Conservation (phyloP, 2,888 invertebrate genomes). For the Malthinus seriepunctatus region DNA sequence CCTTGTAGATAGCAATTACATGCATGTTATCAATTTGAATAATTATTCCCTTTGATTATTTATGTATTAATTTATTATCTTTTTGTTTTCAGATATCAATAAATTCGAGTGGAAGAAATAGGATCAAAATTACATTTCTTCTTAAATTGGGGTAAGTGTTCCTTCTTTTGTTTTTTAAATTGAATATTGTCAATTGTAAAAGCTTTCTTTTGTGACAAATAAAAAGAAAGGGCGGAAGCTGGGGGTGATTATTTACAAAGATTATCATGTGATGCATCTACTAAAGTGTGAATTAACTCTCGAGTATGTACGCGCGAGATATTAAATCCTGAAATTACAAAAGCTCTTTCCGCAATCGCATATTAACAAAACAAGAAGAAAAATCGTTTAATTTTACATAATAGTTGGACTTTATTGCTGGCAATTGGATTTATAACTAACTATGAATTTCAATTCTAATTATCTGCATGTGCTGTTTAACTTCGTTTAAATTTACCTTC, state of each 20-base stretch:
- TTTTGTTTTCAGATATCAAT: too few relatives aligned
- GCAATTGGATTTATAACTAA: conserved; percentile 1
- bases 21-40: too few relatives aligned
- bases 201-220: too few relatives aligned
- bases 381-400: conserved; percentile 7
- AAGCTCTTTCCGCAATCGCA: conserved; percentile 1
- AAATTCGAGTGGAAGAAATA: too few relatives aligned
- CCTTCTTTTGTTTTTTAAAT: too few relatives aligned
- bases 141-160: too few relatives aligned
- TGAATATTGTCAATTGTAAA: too few relatives aligned
- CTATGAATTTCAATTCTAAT: conserved; percentile 6
- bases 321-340: conserved; percentile 4
- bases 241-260: background rate
- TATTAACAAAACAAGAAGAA: conserved; percentile 6
- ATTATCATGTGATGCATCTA: conserved; percentile 14
- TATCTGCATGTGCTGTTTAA: conserved; percentile 2
- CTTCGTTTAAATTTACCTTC: background rate
- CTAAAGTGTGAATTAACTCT: conserved; percentile 9
- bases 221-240: too few relatives aligned
- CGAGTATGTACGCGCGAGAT: conserved; percentile 5
- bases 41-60: too few relatives aligned
- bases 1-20: too few relatives aligned
- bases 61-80: too few relatives aligned
- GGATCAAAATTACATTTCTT: too few relatives aligned
- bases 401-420: background rate